phyloP scores from a whole-genome alignment of 1,140 invertebrate genomes.

The Lepidurus apus region DNA sequence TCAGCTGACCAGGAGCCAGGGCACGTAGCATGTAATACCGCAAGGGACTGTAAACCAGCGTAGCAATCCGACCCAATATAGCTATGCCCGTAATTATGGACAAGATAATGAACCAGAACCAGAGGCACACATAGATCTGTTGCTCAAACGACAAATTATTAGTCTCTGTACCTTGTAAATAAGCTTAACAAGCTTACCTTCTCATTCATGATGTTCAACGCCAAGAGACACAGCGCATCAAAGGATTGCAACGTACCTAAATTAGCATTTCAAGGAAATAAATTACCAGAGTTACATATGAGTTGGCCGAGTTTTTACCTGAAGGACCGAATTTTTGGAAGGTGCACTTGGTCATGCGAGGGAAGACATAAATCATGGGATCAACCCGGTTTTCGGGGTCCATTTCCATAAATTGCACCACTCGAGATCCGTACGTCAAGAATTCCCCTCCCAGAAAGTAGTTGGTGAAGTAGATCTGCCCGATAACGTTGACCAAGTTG shows the following conservation, averaged over 20 bases:
- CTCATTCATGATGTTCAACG: conserved; percentile 50
- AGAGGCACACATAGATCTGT: conserved; percentile 46
- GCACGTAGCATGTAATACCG: conserved; percentile 23
- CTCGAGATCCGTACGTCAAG: conserved; percentile 46
- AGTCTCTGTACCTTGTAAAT: background rate
- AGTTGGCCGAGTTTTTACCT: conserved; percentile 30
- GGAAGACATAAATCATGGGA: conserved; percentile 45
- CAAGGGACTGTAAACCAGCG: conserved; percentile 48
- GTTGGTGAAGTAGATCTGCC: conserved; percentile 50
- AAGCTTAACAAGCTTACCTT: conserved; percentile 41
- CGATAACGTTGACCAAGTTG: conserved; percentile 45
- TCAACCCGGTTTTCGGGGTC: conserved; percentile 41
- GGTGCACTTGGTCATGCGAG: conserved; percentile 44
- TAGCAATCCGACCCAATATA: conserved; percentile 18
- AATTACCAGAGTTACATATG: background rate
- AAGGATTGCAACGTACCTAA: conserved; percentile 45
- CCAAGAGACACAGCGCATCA: conserved; percentile 49
- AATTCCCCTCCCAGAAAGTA: conserved; percentile 48
- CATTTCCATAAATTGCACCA: conserved; percentile 39
- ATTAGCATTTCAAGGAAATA: conserved; percentile 41
- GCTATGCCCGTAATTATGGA: conserved; percentile 38
- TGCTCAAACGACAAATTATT: conserved; percentile 29
- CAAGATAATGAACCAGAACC: conserved; percentile 48
- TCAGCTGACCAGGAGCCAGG: conserved; percentile 23
- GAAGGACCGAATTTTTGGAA: conserved; percentile 39